Evolutionary conservation across 2,888 invertebrate species (phyloP).

Genomic region (Chrysodeixis includens): DNA sequence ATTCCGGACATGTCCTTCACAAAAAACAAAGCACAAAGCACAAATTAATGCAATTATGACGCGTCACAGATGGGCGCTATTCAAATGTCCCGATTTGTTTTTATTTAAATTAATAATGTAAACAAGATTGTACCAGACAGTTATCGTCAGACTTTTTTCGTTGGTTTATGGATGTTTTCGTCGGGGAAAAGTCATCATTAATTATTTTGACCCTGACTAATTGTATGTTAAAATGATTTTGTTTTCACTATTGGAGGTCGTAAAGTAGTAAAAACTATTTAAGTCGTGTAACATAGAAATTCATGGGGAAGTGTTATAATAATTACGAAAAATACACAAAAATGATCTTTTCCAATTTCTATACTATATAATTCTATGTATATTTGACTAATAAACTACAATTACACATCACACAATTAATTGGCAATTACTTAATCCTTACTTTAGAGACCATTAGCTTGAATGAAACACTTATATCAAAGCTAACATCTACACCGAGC

Average conservation of each 20-base stretch:
- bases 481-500: neutral
- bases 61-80: slow-evolving; percentile 59
- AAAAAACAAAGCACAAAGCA: slow-evolving; percentile 71
- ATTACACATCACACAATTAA: neutral
- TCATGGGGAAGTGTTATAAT: too few species aligned
- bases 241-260: too few species aligned
- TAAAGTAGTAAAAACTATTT: too few species aligned
- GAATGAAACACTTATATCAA: neutral
- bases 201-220: neutral
- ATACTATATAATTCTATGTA: too few species aligned
- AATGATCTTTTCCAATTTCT: too few species aligned
- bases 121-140: slow-evolving; percentile 31
- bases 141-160: slow-evolving; percentile 9
- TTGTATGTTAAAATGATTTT: too few species aligned
- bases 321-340: too few species aligned
- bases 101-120: slow-evolving; percentile 50
- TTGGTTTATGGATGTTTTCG: too few species aligned
- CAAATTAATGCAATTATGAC: slow-evolving; percentile 69
- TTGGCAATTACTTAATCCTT: neutral
- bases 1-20: slow-evolving; percentile 59
- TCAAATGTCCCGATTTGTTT: slow-evolving; percentile 50
- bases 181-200: neutral
- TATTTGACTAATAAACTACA: too few species aligned
- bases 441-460: neutral
- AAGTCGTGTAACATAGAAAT: too few species aligned